Percentiles rank a stretch among this genome's conserved stretches.
These are phyloP conservation scores for Berghia stephanieae DNA, from an alignment of 1,140 invertebrate species.

Conservation along the genomic window DNA sequence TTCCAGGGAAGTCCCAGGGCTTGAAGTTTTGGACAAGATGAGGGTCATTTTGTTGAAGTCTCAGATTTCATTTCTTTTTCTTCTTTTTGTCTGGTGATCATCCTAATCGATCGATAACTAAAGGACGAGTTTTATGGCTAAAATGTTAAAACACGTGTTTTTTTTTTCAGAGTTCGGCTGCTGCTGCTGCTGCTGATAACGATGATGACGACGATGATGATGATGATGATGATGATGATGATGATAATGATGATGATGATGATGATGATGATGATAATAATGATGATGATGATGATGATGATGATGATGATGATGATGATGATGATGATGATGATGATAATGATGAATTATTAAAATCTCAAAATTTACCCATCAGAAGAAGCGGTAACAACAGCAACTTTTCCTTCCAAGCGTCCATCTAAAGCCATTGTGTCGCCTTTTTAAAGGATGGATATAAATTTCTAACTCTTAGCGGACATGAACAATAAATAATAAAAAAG, in stretches of 20 bases:
- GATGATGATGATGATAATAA: not conserved
- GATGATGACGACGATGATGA: not conserved
- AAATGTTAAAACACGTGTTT: too few relatives aligned
- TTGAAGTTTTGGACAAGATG: not conserved
- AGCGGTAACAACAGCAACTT: not conserved
- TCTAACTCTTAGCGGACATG: too few relatives aligned
- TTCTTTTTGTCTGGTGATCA: not conserved
- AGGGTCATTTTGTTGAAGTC: not conserved
- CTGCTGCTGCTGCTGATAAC: too few relatives aligned
- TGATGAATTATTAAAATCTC: too few relatives aligned
- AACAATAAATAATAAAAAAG: too few relatives aligned
- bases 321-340: constrained; percentile 1
- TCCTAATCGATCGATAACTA: too few relatives aligned
- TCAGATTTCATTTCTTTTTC: not conserved
- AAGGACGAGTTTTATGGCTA: too few relatives aligned
- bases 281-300: constrained; percentile 3
- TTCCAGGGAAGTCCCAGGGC: not conserved
- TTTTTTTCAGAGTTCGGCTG: too few relatives aligned
- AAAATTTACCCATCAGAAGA: not conserved
- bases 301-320: constrained; percentile 4
- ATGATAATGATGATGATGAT: constrained; percentile 1
- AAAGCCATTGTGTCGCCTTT: too few relatives aligned
- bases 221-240: constrained; percentile 7
- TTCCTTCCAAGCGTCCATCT: not conserved
- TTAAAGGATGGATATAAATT: too few relatives aligned